These are phyloP conservation scores for Linyphia triangularis DNA, from an alignment of 2,888 invertebrate genomes.

Conservation along the genomic window DNA sequence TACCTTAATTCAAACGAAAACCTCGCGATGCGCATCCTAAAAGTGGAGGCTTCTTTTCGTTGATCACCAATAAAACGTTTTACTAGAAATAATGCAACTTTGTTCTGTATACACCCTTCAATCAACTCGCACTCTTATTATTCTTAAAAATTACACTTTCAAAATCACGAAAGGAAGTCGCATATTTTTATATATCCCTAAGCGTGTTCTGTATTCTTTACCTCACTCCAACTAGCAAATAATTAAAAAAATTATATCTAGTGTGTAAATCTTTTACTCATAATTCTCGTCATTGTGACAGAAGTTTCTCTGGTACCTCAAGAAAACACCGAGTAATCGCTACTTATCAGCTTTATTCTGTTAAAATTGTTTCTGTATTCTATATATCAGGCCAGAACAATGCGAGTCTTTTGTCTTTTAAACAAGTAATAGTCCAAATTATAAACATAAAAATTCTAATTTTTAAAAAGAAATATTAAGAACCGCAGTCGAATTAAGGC, in stretches of 20 bases:
- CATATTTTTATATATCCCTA: conserved; percentile 73
- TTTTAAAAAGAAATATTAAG: no score
- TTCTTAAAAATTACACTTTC: conserved; percentile 53
- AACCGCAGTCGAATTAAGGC: no score
- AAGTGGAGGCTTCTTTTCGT: conserved; percentile 18
- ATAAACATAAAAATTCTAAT: no score
- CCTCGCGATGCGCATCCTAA: neutral
- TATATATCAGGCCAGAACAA: no score
- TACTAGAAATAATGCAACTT: conserved; percentile 50
- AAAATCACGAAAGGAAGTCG: conserved; percentile 46
- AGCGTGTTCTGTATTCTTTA: conserved; percentile 56
- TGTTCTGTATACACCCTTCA: conserved; percentile 69
- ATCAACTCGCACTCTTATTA: conserved; percentile 58
- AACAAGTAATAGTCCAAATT: no score
- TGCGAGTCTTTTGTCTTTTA: no score
- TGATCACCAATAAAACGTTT: conserved; percentile 29
- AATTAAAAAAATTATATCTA: conserved; percentile 50
- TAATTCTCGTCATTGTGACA: conserved; percentile 32
- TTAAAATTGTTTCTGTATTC: no score
- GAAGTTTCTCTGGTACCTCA: neutral
- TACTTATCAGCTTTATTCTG: no score
- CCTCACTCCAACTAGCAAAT: conserved; percentile 43
- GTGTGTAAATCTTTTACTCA: conserved; percentile 66
- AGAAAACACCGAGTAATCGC: no score
- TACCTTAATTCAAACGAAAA: neutral